Evolutionary conservation across 2,888 invertebrate genomes (phyloP).

Genomic region (Agriopis leucophaearia): DNA sequence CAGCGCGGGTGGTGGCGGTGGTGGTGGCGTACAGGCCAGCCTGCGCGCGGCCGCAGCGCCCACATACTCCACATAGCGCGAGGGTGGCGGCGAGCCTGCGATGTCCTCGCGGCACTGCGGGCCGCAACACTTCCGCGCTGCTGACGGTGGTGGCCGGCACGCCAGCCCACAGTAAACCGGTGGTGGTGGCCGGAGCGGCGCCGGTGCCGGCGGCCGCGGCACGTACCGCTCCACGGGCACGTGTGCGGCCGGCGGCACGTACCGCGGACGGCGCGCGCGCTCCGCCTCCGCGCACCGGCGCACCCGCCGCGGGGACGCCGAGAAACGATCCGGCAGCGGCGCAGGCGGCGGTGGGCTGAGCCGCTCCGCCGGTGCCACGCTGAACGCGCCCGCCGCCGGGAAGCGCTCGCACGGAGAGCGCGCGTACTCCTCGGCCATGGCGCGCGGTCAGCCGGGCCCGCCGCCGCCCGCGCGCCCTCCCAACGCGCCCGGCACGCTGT

Average conservation of each 20-base stretch:
- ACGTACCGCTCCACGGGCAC: conserved; percentile 91
- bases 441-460: conserved; percentile 82
- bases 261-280: conserved; percentile 87
- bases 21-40: conserved; percentile 83
- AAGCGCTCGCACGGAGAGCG: conserved; percentile 85
- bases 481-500: conserved; percentile 68
- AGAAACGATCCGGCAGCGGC: conserved; percentile 86
- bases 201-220: conserved; percentile 86
- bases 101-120: conserved; percentile 81
- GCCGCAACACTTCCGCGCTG: conserved; percentile 78
- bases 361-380: conserved; percentile 88
- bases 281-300: conserved; percentile 89
- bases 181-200: conserved; percentile 77
- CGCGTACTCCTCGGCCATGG: conserved; percentile 85
- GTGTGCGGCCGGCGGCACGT: conserved; percentile 90
- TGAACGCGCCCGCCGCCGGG: conserved; percentile 86
- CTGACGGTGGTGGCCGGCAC: conserved; percentile 76
- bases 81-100: conserved; percentile 76
- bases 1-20: conserved; percentile 79
- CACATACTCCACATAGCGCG: conserved; percentile 88
- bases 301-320: conserved; percentile 87
- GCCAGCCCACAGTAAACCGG: conserved; percentile 86
- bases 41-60: conserved; percentile 88
- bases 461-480: conserved; percentile 83
- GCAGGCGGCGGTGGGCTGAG: conserved; percentile 88